Evolutionary conservation across 2,797 vertebrate species (phyloP), one percentile per base, ranked within the genome.

Genomic region (Hyperoplus lanceolatus): DNA sequence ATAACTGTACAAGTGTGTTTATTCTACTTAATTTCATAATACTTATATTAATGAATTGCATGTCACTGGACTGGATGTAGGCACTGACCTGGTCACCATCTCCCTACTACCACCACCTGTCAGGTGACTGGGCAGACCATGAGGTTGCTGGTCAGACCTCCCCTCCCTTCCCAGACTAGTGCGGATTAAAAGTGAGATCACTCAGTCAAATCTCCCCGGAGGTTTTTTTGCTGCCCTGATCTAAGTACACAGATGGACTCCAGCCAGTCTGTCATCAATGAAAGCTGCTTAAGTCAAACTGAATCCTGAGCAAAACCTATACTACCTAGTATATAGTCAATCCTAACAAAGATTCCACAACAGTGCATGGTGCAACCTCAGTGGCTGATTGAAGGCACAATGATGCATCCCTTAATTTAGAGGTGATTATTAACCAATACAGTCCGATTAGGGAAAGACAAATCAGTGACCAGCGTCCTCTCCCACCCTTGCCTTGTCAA

Each of bases 111-210:
- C 3, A 58, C 73, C 43, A 73, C 61, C 70, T 57, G 62, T 85
- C 86, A 85, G 73, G 80, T 85, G 90, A 88, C 60, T 77, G 57
- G 74, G 59, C 76, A 70, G 63, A 90, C 65, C 82, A 68, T 70
- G 67, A 85, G 73, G 85, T 50, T 83, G 90, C 88, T 89, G 89
- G 88, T 90, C 91, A 92, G 83, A 82, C 76, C 62, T 61, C 69
- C 61, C 68, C 39, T 79, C 76, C 59, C 51, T 72, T 41, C 62
- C 43, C n/a, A 63, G 77, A 87, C 63, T 73, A 80, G 60, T 70
- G 66, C 75, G 83, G 90, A 92, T 92, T 92, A 93, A 93, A 85
- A 86, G 89, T 93, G 90, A 94, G 90, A 90, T 94, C 92, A 93
- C 89, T 58, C 59, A 51, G 84, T 89, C 79, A 92, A 84, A 90